phyloP scores from a whole-genome alignment of 2,113 vertebrate genomes.

The Phyllostomus hastatus region DNA sequence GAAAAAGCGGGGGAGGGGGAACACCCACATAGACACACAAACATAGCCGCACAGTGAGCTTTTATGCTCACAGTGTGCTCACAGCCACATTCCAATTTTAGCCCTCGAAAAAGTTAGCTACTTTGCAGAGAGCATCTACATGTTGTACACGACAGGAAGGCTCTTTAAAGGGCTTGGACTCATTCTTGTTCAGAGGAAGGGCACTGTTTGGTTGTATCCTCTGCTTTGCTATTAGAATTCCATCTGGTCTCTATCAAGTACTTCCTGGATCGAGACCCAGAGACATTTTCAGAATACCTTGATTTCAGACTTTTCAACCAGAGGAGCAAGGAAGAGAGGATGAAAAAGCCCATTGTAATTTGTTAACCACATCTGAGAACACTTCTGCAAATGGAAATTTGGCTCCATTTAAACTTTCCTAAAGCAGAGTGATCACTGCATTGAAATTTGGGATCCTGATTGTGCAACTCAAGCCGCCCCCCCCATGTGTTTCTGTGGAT shows the following conservation, averaged over 20 bases:
- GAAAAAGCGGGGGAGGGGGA: background rate
- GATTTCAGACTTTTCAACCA: slow-evolving; percentile 48
- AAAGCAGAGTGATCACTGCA: background rate
- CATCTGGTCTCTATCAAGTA: slow-evolving; percentile 29
- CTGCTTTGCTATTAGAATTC: background rate
- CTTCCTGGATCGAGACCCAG: slow-evolving; percentile 17
- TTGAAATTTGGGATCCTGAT: slow-evolving; percentile 46
- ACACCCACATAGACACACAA: background rate
- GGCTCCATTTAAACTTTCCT: slow-evolving; percentile 31
- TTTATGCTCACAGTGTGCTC: background rate
- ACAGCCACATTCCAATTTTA: background rate
- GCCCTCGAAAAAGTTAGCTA: background rate
- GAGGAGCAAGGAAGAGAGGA: background rate
- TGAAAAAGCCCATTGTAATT: slow-evolving; percentile 30
- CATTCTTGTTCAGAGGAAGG: background rate
- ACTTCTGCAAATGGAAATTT: slow-evolving; percentile 50
- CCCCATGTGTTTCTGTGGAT: slow-evolving; percentile 44
- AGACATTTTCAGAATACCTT: slow-evolving; percentile 10
- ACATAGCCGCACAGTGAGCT: background rate
- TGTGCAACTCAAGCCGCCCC: background rate
- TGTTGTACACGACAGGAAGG: background rate
- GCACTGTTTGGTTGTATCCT: background rate
- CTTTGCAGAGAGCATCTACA: background rate
- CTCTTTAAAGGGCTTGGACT: background rate
- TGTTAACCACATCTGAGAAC: slow-evolving; percentile 54